These are phyloP conservation scores for Tipula confusa DNA, from an alignment of 2,888 invertebrate species.

Conservation along the genomic window DNA sequence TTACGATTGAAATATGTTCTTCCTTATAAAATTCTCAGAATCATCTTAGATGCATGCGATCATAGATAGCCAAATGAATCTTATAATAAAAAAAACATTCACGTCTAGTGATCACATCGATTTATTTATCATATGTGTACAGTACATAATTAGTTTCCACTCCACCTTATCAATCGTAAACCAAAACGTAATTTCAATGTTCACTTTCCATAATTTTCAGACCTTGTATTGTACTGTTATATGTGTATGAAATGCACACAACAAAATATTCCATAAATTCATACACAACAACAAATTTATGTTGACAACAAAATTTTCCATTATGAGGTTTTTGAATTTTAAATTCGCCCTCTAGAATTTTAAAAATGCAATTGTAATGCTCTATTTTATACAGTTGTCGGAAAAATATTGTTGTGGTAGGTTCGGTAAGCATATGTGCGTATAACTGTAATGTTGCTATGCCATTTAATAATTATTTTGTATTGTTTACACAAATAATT, in stretches of 20 bases:
- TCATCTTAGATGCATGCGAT: background rate
- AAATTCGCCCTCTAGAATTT: background rate
- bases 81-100: background rate
- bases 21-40: background rate
- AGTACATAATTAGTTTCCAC: background rate
- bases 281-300: background rate
- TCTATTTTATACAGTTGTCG: background rate
- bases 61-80: background rate
- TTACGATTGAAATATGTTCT: background rate
- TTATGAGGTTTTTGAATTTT: background rate
- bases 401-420: background rate
- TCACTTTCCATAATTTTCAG: background rate
- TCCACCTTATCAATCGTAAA: background rate
- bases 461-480: background rate
- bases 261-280: background rate
- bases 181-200: background rate
- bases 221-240: background rate
- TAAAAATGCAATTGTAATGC: background rate
- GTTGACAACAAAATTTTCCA: background rate
- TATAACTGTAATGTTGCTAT: background rate
- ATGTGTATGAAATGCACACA: background rate
- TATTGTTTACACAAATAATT: background rate
- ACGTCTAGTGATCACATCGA: background rate
- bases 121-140: too few relatives aligned
- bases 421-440: background rate